These are phyloP conservation scores for Drosophila punjabiensis DNA, from an alignment of 1,140 invertebrate genomes.

Conservation along the genomic window DNA sequence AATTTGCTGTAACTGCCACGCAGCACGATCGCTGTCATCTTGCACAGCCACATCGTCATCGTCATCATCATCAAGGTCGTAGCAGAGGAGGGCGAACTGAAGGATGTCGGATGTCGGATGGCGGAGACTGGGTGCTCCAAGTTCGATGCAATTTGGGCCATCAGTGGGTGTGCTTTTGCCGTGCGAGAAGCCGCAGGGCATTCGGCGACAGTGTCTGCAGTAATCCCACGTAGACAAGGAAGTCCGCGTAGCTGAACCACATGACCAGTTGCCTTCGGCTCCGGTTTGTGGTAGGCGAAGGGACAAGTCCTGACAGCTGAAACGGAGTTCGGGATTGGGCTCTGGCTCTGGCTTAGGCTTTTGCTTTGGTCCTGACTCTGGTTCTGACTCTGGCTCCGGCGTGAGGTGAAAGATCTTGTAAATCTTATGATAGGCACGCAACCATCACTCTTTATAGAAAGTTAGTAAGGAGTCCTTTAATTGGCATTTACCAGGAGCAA, in stretches of 20 bases:
- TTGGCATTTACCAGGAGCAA: not conserved
- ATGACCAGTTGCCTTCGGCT: not conserved
- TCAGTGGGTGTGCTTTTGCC: not conserved
- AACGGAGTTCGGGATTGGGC: conserved; percentile 15
- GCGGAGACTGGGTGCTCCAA: conserved; percentile 6
- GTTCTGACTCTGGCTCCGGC: not conserved
- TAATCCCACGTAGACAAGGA: conserved; percentile 33
- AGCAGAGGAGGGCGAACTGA: too few relatives aligned
- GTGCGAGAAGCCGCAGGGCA: conserved; percentile 25
- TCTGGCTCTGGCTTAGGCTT: not conserved
- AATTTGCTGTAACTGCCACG: conserved; percentile 49
- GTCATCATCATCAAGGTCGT: conserved; percentile 22
- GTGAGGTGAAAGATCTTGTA: conserved; percentile 10
- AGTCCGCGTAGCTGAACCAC: conserved; percentile 44
- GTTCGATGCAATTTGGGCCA: conserved; percentile 9
- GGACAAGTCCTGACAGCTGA: conserved; percentile 40
- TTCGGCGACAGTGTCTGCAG: conserved; percentile 21
- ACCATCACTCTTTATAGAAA: conserved; percentile 1
- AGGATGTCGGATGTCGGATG: not conserved
- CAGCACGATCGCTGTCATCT: conserved; percentile 39
- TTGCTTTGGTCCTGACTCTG: not conserved
- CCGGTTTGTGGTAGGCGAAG: conserved; percentile 34
- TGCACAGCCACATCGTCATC: conserved; percentile 42
- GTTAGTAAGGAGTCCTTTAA: conserved; percentile 5
- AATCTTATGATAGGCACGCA: conserved; percentile 5